Conservation (phyloP, 1,140 invertebrate genomes). For the Drosophila guanche region DNA sequence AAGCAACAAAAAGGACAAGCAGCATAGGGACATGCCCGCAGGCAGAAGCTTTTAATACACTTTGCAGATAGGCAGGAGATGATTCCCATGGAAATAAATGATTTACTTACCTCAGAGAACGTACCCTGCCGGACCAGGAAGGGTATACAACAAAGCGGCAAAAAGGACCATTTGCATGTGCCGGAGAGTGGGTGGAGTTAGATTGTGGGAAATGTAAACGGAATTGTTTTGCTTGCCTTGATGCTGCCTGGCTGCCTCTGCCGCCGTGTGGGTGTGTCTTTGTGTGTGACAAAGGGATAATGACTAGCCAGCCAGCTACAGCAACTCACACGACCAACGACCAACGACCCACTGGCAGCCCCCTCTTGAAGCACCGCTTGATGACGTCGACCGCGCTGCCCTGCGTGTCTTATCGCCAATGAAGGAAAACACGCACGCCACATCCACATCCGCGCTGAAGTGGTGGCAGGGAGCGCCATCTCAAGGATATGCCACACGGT, state of each 20-base stretch:
- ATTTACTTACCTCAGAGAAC: too few relatives aligned
- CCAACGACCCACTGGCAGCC: constrained; percentile 6
- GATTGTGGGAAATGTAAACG: constrained; percentile 80
- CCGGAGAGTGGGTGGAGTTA: constrained; percentile 27
- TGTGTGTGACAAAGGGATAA: constrained; percentile 74
- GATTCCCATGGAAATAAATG: too few relatives aligned
- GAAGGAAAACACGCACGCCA: constrained; percentile 76
- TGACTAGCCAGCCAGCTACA: constrained; percentile 58
- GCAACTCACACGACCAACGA: constrained; percentile 18
- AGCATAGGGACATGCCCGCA: background rate
- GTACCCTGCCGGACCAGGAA: too few relatives aligned
- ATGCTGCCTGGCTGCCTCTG: constrained; percentile 29
- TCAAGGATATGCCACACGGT: too few relatives aligned
- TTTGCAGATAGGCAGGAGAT: too few relatives aligned
- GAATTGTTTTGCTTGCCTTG: constrained; percentile 77
- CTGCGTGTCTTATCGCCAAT: constrained; percentile 80
- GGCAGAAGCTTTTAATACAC: too few relatives aligned
- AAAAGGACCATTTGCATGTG: constrained; percentile 46
- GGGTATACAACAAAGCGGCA: constrained; percentile 50
- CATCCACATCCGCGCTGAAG: constrained; percentile 27
- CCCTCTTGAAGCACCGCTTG: constrained; percentile 29
- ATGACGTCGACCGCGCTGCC: constrained; percentile 55
- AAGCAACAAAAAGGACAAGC: constrained; percentile 50
- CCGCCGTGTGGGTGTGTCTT: constrained; percentile 35
- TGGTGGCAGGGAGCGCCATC: too few relatives aligned